phyloP scores from a whole-genome alignment of 2,113 vertebrate genomes.

The Tenrec ecaudatus region DNA sequence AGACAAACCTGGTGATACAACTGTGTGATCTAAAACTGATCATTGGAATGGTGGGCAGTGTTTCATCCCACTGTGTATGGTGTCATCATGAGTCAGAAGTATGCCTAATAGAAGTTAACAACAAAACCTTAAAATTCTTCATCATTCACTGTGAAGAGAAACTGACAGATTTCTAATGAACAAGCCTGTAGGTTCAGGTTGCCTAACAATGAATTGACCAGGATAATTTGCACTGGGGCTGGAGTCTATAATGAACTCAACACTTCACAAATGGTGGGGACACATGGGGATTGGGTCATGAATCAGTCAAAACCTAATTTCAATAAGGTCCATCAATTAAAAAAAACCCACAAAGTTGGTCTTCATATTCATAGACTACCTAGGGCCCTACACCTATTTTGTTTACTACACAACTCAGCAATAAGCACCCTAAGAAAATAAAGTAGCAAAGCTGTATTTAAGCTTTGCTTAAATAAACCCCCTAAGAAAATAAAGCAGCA shows the following conservation, averaged over 20 bases:
- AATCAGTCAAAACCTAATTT: background rate
- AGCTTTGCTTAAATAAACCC: no score
- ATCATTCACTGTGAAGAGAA: fast-evolving
- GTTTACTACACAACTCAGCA: background rate
- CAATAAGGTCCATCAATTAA: background rate
- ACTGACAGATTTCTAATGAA: no score
- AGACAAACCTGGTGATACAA: background rate
- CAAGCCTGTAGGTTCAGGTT: fast-evolving
- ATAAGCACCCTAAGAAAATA: no score
- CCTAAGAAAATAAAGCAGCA: no score
- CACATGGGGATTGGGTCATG: background rate
- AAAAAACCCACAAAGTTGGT: fast-evolving
- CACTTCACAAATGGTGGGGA: fast-evolving
- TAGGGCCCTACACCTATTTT: no score
- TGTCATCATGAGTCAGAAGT: background rate
- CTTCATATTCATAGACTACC: fast-evolving
- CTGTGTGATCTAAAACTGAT: background rate
- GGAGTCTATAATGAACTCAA: background rate
- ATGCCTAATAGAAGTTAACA: background rate
- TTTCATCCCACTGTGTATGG: background rate
- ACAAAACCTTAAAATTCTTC: background rate
- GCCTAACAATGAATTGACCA: background rate
- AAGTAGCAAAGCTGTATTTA: no score
- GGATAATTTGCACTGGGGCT: fast-evolving
- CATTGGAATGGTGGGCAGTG: background rate